A percentile compares a stretch with the other conserved stretches of the same genome.
Evolutionary conservation across 2,888 invertebrate genomes (phyloP).

Genomic region (Rotaria magnacalcarata): DNA sequence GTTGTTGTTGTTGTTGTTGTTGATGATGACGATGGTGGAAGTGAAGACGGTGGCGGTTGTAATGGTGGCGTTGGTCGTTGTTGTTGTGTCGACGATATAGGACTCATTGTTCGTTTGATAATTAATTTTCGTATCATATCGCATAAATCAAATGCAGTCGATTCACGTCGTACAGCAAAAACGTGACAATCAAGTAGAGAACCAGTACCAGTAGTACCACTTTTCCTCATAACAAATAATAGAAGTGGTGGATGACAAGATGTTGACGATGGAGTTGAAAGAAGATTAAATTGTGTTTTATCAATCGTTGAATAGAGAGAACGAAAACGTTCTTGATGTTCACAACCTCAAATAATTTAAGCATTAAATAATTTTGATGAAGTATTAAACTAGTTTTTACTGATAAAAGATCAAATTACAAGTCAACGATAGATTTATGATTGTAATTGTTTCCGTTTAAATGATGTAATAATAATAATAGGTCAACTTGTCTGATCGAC

Average conservation of each 20-base stretch:
- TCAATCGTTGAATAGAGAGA: conserved; percentile 20
- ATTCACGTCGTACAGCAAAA: not conserved
- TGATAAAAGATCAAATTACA: not conserved
- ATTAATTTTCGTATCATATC: conserved; percentile 28
- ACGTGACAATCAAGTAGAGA: conserved; percentile 12
- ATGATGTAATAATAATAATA: not conserved
- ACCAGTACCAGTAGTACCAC: not conserved
- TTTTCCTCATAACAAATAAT: conserved; percentile 25
- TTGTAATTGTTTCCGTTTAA: not conserved
- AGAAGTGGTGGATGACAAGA: conserved; percentile 1
- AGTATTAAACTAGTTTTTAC: not conserved
- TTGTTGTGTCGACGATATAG: not conserved
- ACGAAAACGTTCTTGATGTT: conserved; percentile 1
- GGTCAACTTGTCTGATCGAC: not conserved
- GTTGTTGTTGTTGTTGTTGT: not conserved
- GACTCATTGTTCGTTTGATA: not conserved
- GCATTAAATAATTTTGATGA: no score
- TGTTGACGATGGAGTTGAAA: not conserved
- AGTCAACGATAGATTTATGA: not conserved
- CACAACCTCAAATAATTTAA: not conserved
- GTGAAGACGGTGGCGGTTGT: not conserved
- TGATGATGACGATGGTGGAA: not conserved
- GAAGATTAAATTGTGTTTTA: conserved; percentile 18
- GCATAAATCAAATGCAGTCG: conserved; percentile 7
- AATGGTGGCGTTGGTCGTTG: not conserved